Conservation (phyloP, 1,140 invertebrate genomes). For the Drosophila ohnishii region DNA sequence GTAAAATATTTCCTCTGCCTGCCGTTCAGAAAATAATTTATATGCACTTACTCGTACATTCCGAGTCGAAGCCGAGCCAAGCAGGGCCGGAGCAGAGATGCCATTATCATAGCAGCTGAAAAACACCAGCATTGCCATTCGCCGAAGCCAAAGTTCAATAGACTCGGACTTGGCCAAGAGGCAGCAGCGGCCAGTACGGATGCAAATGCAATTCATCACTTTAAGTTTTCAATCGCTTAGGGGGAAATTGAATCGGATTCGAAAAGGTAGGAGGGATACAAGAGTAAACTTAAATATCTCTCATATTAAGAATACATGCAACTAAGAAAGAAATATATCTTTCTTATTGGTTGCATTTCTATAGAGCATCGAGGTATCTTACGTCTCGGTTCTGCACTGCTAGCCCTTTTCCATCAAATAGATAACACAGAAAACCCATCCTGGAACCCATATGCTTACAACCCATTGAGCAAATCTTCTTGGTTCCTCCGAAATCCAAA, state of each 20-base stretch:
- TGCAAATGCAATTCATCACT: constrained; percentile 36
- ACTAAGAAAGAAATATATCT: too few relatives aligned
- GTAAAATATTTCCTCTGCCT: constrained; percentile 39
- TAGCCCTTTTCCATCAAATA: neutral
- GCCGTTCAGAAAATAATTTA: constrained; percentile 49
- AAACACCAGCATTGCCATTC: constrained; percentile 24
- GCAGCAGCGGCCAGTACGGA: constrained; percentile 2
- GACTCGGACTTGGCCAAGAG: constrained; percentile 14
- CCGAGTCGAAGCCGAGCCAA: neutral
- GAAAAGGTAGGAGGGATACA: neutral
- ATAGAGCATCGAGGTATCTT: neutral
- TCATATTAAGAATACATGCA: neutral
- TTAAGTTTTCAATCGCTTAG: constrained; percentile 15
- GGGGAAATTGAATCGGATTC: constrained; percentile 28
- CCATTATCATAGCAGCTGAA: constrained; percentile 13
- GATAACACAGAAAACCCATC: neutral
- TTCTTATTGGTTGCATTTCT: too few relatives aligned
- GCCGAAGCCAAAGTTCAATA: constrained; percentile 46
- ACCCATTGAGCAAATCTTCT: constrained; percentile 37
- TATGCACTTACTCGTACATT: constrained; percentile 38
- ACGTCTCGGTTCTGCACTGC: neutral
- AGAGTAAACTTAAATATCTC: neutral
- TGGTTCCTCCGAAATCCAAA: neutral
- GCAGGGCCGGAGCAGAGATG: constrained; percentile 8
- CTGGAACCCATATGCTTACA: constrained; percentile 22